Base-by-base conservation (phyloP, 2,797 vertebrate genomes). In the Aldrovandia affinis region DNA sequence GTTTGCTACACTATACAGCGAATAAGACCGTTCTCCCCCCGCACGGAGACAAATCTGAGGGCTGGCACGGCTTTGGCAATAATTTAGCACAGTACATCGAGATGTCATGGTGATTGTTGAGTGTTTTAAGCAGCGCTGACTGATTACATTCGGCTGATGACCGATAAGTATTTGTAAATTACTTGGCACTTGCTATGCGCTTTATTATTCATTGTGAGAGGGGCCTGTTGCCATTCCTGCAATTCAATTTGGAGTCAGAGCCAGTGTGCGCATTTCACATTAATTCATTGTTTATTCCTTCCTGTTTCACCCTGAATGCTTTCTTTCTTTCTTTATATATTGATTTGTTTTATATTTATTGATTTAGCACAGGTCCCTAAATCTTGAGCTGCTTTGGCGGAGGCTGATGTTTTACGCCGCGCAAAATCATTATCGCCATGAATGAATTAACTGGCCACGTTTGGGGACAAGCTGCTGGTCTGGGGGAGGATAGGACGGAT, bases 101-200 rank as follows among this genome's bases (percentile, higher is more conserved):
- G 28, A 83, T 61, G 70, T 78, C 54, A 42, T 42, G 73, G 78
- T 42, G 73, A 63, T 83, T 83, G 14, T 78, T 47, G 63, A 78
- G 42, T 55, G 81, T 39, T 61, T 47, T n/a, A 61, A 83, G 61
- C 44, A 50, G 20, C 22, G 33, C 44, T 65, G n/a, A 30, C 82
- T 63, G 39, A 83, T 57, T 78, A 78, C 47, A 78, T 59, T 61
- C 61, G 39, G 18, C 57, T 83, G 3, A n/a, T 30, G n/a, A 59
- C 52, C 54, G 30, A 73, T 78, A 77, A 77, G 15, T 59, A 65
- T 28, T 14, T 25, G 39, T 83, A 55, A 83, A 50, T 78, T 36
- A 57, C 12, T 44, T 78, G 73, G n/a, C 54, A 47, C 54, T 15
- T 54, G 39, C 18, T 47, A 50, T 61, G n/a, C 14, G n/a, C 39